Evolutionary conservation across 2,113 vertebrate genomes (phyloP), one percentile per base, ranked within the genome.

Genomic region (Pithys albifrons): DNA sequence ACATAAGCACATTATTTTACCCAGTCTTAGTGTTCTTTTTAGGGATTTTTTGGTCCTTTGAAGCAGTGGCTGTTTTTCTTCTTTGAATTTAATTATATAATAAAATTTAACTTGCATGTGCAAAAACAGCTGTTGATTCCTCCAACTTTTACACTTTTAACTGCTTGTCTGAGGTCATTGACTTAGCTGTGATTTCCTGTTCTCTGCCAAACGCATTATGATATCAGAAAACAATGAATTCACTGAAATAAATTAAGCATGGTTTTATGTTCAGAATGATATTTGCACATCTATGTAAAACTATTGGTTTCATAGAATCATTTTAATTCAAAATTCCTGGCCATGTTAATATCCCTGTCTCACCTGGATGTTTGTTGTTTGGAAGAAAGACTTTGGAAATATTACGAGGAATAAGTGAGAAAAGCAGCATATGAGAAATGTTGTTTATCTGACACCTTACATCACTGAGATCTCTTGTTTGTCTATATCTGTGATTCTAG

Each of bases 51-150:
- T 77, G 15, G n/a, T 55, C 9, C 33, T 89, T 81, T 67, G n/a
- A 62, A 57, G 31, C 31, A 67, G n/a, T 55, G 1, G 2, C 43
- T 49, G 5, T 19, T 10, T 76, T 71, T 52, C 41, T 71, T 58
- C n/a, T 43, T 43, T 74, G 49, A 6, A 35, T 0, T 0, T 51
- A 70, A 41, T 10, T 51, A 7, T 22, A 12, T 25, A 6, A 10
- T 41, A 45, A 66, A 73, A 83, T 46, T 7, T 25, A 64, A 69
- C 7, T 48, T 65, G 7, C 39, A 28, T 54, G 49, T 86, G 14
- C 14, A 83, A 10, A 19, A 46, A 1, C 16, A 79, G 17, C 14
- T 86, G 12, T 79, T 46, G 78, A 37, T 9, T 82, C 19, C 4
- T 67, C 15, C 20, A 69, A 4, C 31, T 31, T 69, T 19, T 33